phyloP scores from a whole-genome alignment of 2,113 vertebrate species.

The Colistium nudipinnis region DNA sequence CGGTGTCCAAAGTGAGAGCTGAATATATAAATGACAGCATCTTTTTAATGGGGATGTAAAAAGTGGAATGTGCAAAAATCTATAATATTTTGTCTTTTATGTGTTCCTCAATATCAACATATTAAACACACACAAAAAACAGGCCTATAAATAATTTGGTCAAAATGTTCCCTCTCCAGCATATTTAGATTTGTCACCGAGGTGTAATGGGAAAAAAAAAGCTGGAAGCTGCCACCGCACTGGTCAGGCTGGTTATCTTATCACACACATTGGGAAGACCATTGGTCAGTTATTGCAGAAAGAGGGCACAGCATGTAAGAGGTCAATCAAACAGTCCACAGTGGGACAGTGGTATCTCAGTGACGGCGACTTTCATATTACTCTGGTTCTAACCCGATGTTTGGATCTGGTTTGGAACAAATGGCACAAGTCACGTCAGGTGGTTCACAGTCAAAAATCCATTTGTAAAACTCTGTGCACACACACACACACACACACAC shows the following conservation, averaged over 20 bases:
- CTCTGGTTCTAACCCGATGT: neutral
- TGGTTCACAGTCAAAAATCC: neutral
- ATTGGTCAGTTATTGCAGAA: slow-evolving; percentile 44
- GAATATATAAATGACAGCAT: slow-evolving; percentile 8
- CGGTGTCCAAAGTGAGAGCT: slow-evolving; percentile 11
- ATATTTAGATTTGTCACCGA: slow-evolving; percentile 14
- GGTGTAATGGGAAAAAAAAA: slow-evolving; percentile 6
- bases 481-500: neutral
- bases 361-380: neutral
- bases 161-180: slow-evolving; percentile 36
- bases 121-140: neutral
- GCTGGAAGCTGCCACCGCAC: neutral
- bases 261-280: neutral
- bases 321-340: slow-evolving; percentile 6
- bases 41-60: neutral
- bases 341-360: neutral
- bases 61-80: slow-evolving; percentile 34
- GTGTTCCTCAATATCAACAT: neutral
- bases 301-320: slow-evolving; percentile 6
- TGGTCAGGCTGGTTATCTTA: too few relatives aligned
- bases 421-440: too few relatives aligned
- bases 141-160: slow-evolving; percentile 37
- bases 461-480: neutral
- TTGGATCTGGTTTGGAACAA: too few relatives aligned
- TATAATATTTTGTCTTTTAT: neutral